Conservation (phyloP, 1,140 invertebrate genomes). For the Penaeus vannamei region DNA sequence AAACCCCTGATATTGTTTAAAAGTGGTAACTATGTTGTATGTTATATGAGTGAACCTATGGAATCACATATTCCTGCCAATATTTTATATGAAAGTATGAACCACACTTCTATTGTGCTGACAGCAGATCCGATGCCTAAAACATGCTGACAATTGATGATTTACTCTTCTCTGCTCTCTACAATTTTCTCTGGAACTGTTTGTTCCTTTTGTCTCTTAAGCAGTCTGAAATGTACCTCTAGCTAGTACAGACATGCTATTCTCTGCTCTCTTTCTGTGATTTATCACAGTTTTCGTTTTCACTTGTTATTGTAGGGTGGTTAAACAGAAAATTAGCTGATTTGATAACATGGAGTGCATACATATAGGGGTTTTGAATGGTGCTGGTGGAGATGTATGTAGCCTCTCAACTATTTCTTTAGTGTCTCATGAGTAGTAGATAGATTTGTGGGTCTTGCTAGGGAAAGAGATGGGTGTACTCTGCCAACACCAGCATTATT, state of each 20-base stretch:
- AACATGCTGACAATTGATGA: constrained; percentile 23
- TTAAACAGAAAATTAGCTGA: constrained; percentile 28
- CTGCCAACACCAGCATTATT: constrained; percentile 31
- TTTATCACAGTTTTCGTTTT: constrained; percentile 51
- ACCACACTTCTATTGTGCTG: constrained; percentile 31
- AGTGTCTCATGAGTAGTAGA: constrained; percentile 8
- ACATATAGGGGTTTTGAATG: constrained; percentile 34
- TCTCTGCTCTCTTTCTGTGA: constrained; percentile 44
- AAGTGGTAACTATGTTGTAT: constrained; percentile 26
- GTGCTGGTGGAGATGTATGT: constrained; percentile 42
- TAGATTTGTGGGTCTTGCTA: not conserved
- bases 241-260: constrained; percentile 33
- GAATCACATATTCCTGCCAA: constrained; percentile 65
- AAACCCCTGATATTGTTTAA: constrained; percentile 29
- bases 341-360: constrained; percentile 32
- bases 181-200: constrained; percentile 3
- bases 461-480: no score
- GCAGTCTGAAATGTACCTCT: constrained; percentile 26
- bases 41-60: constrained; percentile 44
- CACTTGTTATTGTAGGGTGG: constrained; percentile 45
- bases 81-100: constrained; percentile 44
- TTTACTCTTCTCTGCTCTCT: constrained; percentile 47
- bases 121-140: constrained; percentile 14
- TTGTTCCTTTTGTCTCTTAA: constrained; percentile 9
- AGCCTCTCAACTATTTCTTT: constrained; percentile 1